Conservation (phyloP, 2,113 vertebrate genomes). For the Oncorhynchus nerka region DNA sequence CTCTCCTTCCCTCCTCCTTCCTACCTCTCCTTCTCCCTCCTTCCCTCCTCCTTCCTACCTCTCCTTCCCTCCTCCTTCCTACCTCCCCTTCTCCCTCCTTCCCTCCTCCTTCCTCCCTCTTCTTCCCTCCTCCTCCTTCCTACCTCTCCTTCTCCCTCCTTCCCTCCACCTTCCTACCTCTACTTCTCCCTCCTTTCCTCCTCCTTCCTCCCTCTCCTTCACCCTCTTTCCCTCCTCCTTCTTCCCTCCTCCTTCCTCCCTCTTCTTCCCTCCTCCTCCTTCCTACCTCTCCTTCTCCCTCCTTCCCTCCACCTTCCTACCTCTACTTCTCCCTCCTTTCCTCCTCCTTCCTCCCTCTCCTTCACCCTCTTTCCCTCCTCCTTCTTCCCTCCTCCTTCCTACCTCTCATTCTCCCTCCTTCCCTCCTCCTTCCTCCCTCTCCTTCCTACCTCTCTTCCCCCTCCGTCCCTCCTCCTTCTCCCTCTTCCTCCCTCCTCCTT, state of each 20-base stretch:
- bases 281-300: conserved; percentile 24
- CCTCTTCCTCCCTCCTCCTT: neutral
- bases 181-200: too few relatives aligned
- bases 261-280: conserved; percentile 29
- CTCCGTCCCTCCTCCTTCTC: neutral
- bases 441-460: too few relatives aligned
- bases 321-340: neutral
- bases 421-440: too few relatives aligned
- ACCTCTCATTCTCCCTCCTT: neutral
- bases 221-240: too few relatives aligned
- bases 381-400: conserved; percentile 19
- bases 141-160: conserved; percentile 42
- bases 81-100: conserved; percentile 19
- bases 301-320: neutral
- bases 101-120: neutral
- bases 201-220: too few relatives aligned
- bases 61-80: conserved; percentile 25
- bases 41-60: too few relatives aligned
- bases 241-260: too few relatives aligned
- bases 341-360: conserved; percentile 35
- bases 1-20: too few relatives aligned
- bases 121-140: neutral
- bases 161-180: too few relatives aligned
- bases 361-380: conserved; percentile 29
- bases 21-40: too few relatives aligned